These are phyloP conservation scores for Hetaerina americana DNA, from an alignment of 1,140 invertebrate species.

Conservation along the genomic window DNA sequence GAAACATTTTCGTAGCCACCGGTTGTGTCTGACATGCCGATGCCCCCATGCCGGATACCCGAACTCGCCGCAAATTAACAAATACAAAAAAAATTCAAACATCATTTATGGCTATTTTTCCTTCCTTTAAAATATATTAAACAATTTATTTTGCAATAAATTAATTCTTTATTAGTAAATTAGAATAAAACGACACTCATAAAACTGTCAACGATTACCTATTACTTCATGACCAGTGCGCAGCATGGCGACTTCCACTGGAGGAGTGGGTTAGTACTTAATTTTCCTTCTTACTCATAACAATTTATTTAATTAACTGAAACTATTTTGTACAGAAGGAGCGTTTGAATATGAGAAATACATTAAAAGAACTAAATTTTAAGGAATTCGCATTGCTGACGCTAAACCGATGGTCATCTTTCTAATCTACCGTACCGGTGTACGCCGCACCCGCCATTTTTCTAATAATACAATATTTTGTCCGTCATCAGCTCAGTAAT, in stretches of 20 bases:
- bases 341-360: no score
- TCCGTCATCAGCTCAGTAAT: background rate
- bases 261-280: conserved; percentile 32
- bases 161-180: background rate
- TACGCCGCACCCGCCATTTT: background rate
- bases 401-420: background rate
- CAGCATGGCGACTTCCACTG: conserved; percentile 32
- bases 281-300: background rate
- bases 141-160: no score
- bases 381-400: background rate
- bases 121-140: no score
- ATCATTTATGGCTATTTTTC: no score
- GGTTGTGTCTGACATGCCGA: no score
- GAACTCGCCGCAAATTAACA: no score
- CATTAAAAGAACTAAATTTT: no score
- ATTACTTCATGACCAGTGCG: background rate
- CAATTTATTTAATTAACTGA: no score
- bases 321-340: no score
- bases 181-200: background rate
- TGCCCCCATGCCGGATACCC: no score
- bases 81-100: no score
- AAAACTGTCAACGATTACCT: background rate
- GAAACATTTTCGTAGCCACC: no score
- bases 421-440: background rate
- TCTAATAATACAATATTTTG: conserved; percentile 1